Base-by-base conservation (phyloP, 2,113 vertebrate genomes). In the Cariama cristata region DNA sequence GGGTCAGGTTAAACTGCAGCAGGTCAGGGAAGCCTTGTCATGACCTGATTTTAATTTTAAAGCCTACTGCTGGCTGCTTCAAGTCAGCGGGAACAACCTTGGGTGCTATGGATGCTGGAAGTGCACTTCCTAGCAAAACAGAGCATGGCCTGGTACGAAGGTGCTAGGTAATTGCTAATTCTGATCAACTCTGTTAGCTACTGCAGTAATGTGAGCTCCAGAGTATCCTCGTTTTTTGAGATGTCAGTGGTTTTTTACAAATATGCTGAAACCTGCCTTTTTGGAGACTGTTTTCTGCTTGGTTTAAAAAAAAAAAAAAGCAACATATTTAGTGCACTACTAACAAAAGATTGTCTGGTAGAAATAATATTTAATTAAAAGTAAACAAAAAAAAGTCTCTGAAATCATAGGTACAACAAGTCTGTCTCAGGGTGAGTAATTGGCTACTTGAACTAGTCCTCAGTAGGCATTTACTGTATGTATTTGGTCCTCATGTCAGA, bases 21-120 rank as follows among this genome's bases (percentile, higher is more conserved):
- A 59, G 50, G 62, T 90, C 74, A 85, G 67, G 55, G 67, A 44
- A 90, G 81, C 84, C 35, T 80, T 94, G 84, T 87, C 74, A 15
- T 95, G 81, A 76, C 81, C 89, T 88, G 94, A 10, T 91, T 79
- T 82, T 93, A 87, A 93, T 93, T 94, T 87, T 93, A 76, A 59
- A 79, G 52, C 44, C 58, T 82, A 23, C 35, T 91, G 60, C 58
- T 68, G 24, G 42, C 64, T 84, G 75, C 63, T 77, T 59, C 26
- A 38, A 56, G 56, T 75, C 74, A 56, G 75, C 63, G 67, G 16
- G 47, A 84, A 71, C 42, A 91, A 68, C 44, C 38, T 53, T 44
- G 56, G 21, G 40, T 75, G 15, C 91, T 93, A 1, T 44, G 69
- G 6, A 12, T 1, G 4, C 56, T 42, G 28, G 3, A 84, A 69